A percentile compares a stretch with the other conserved stretches of the same genome.
Evolutionary conservation across 2,888 invertebrate genomes (phyloP).

Genomic region (Gnatocerus cornutus): DNA sequence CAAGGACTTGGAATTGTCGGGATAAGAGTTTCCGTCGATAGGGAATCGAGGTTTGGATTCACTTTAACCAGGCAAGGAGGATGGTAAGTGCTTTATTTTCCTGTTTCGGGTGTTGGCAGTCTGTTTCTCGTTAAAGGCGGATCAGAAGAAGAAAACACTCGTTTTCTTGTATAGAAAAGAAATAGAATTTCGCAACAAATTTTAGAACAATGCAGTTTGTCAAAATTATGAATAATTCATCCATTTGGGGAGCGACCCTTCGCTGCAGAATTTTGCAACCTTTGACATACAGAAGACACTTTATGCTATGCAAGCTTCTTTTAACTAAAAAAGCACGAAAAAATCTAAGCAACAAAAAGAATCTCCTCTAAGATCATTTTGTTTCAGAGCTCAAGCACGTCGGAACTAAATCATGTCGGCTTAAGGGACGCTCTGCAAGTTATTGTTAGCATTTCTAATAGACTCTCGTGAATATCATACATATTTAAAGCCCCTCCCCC

Average conservation of each 20-base stretch:
- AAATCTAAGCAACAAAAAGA: constrained; percentile 12
- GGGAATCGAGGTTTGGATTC: constrained; percentile 95
- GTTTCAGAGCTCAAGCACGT: constrained; percentile 32
- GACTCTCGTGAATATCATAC: constrained; percentile 42
- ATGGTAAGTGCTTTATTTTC: constrained; percentile 81
- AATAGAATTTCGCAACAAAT: too few relatives aligned
- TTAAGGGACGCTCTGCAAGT: constrained; percentile 45
- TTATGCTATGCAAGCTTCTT: constrained; percentile 1
- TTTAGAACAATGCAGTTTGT: too few relatives aligned
- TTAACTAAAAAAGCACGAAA: background rate
- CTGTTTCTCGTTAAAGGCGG: constrained; percentile 4
- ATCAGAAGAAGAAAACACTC: background rate
- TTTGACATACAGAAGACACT: background rate
- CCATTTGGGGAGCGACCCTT: too few relatives aligned
- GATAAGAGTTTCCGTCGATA: constrained; percentile 96
- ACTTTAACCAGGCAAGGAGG: constrained; percentile 94
- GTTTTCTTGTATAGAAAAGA: too few relatives aligned
- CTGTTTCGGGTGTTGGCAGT: background rate
- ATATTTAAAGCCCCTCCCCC: constrained; percentile 33
- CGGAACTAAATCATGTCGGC: constrained; percentile 48
- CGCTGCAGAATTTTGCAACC: too few relatives aligned
- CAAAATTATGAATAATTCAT: too few relatives aligned
- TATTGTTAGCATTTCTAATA: constrained; percentile 48
- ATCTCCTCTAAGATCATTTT: constrained; percentile 14
- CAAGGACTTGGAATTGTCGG: constrained; percentile 97